These are phyloP conservation scores for Addax nasomaculatus DNA, from an alignment of 2,113 vertebrate genomes.

Conservation along the genomic window DNA sequence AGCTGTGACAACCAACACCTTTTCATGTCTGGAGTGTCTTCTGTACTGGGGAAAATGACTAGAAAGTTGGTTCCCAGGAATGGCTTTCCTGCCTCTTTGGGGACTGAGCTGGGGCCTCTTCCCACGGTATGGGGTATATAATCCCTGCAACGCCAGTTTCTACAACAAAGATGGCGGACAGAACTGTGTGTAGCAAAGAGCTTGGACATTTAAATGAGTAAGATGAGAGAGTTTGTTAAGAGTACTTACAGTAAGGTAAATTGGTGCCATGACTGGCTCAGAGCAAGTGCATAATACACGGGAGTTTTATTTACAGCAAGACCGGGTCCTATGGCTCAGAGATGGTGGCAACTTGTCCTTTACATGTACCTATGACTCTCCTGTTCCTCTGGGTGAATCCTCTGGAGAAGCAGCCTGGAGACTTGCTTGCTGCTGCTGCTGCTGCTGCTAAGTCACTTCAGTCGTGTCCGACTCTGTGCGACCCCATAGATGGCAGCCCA, in stretches of 20 bases:
- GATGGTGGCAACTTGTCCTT: neutral
- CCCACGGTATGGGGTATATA: neutral
- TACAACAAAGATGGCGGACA: neutral
- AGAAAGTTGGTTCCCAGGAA: neutral
- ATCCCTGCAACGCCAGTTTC: neutral
- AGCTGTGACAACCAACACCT: neutral
- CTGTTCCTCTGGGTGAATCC: neutral
- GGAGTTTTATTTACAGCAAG: neutral
- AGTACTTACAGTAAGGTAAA: neutral
- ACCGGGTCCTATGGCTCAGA: fast-evolving
- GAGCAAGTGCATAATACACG: neutral
- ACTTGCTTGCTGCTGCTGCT: neutral
- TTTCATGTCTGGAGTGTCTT: neutral
- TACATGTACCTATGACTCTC: neutral
- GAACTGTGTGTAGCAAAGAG: neutral
- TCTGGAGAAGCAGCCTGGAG: neutral
- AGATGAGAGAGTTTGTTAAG: neutral
- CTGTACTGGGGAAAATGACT: neutral
- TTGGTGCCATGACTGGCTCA: fast-evolving
- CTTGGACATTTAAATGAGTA: neutral
- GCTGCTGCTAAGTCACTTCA: too few relatives aligned
- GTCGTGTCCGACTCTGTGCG: too few relatives aligned
- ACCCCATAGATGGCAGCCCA: too few relatives aligned
- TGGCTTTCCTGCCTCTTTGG: neutral
- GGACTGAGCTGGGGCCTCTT: neutral